Evolutionary conservation across 2,113 vertebrate genomes (phyloP), one percentile per base, ranked within the genome.

Genomic region (Carettochelys insculpta): DNA sequence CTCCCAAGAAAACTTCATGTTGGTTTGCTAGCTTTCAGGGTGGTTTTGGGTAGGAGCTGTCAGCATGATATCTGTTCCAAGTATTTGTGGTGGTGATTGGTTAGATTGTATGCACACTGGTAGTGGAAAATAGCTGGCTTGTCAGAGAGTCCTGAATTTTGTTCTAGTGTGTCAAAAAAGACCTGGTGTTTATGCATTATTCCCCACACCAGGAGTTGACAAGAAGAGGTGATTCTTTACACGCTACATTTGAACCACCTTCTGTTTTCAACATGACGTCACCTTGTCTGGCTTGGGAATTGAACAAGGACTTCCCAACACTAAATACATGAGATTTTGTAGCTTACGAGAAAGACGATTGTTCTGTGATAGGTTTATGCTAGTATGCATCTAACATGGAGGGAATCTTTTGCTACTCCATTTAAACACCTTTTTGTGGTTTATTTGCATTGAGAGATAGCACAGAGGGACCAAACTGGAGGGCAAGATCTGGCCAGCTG

Each of bases 181-280:
- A n/a, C 3, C 58, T 65, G 34, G 16, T 65, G 58, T 34, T 65
- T 65, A 82, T 80, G 48, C 61, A 86, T 0, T 51, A 80, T 86
- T 94, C 48, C 34, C n/a, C 0, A 1, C 79, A 61, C 76, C 84
- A 41, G 38, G 82, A 90, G 56, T 75, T 47, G 16, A 20, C 38
- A 83, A 43, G 86, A 87, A 38, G 34, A 34, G 68, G 41, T 87
- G 85, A 92, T 89, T 85, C 80, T 41, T 84, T 11, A 22, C 87
- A 94, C 88, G 90, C 89, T 95, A 51, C 19, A 82, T 75, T 96
- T 94, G 87, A 83, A 90, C 94, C 92, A 95, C 48, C 87, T 94
- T 89, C 94, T 95, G 89, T 94, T 95, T 97, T 85, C 92, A 92
- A 92, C 41, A 11, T 73, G 68, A 43, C 11, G 71, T 95, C 95